Percentiles rank a stretch among this genome's conserved stretches.
Evolutionary conservation across 2,113 vertebrate genomes (phyloP).

Genomic region (Datnioides undecimradiatus): DNA sequence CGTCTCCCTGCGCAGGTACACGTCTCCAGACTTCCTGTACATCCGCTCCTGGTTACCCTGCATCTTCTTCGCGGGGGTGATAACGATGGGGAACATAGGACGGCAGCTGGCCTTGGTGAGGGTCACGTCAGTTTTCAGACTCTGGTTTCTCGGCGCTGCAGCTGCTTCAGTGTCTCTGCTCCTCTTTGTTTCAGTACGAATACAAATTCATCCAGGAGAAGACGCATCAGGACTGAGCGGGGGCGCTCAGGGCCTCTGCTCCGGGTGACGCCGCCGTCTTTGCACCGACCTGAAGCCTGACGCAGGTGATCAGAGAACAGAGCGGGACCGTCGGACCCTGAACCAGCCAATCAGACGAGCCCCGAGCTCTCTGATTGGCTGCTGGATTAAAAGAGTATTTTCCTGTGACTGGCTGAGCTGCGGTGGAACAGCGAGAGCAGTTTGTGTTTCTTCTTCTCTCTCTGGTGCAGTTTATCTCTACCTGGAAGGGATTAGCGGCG

Average conservation of each 20-base stretch:
- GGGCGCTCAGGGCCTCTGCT: conserved; percentile 16
- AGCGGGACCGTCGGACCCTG: neutral
- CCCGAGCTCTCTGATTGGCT: conserved; percentile 4
- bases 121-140: neutral
- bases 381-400: conserved; percentile 36
- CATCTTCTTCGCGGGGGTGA: conserved; percentile 98
- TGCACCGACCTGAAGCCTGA: conserved; percentile 24
- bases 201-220: conserved; percentile 92
- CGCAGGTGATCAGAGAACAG: conserved; percentile 12
- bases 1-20: conserved; percentile 85
- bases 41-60: conserved; percentile 97
- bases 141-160: neutral
- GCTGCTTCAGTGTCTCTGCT: neutral
- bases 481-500: conserved; percentile 75
- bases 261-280: neutral
- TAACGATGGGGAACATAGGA: conserved; percentile 98
- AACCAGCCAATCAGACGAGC: neutral
- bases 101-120: conserved; percentile 95
- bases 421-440: neutral
- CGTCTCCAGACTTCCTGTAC: conserved; percentile 96
- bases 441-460: conserved; percentile 4
- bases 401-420: conserved; percentile 20
- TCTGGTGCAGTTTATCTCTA: conserved; percentile 37
- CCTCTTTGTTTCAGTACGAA: conserved; percentile 87
- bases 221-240: conserved; percentile 91